Percentiles rank a stretch among this genome's conserved stretches.
These are phyloP conservation scores for Taphrorychus bicolor DNA, from an alignment of 2,888 invertebrate genomes.

Conservation along the genomic window DNA sequence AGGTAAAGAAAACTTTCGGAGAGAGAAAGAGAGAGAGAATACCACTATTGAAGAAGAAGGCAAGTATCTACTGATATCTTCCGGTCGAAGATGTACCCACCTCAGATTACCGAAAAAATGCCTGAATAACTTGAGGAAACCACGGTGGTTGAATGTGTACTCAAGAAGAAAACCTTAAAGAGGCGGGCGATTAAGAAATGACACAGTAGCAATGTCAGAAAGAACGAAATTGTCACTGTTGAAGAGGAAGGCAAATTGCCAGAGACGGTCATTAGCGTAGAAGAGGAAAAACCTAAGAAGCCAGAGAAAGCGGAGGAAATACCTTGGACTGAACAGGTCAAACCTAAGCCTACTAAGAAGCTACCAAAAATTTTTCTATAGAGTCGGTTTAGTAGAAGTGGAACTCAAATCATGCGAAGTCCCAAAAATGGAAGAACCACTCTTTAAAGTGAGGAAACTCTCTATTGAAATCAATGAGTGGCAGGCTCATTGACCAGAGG, in stretches of 20 bases:
- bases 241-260: conserved; percentile 55
- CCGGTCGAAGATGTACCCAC: no score
- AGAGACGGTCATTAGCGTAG: conserved; percentile 53
- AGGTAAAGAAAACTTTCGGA: no score
- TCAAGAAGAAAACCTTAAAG: conserved; percentile 56
- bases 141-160: conserved; percentile 45
- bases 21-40: no score
- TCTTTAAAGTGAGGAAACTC: conserved; percentile 53
- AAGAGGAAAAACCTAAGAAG: conserved; percentile 46
- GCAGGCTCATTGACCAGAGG: conserved; percentile 43
- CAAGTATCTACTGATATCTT: no score
- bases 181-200: conserved; percentile 57
- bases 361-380: conserved; percentile 45
- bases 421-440: conserved; percentile 56
- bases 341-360: conserved; percentile 56
- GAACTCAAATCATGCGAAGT: conserved; percentile 48
- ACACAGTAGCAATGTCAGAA: conserved; percentile 52
- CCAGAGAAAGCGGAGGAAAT: conserved; percentile 45
- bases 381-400: conserved; percentile 46
- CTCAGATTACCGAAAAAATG: conserved; percentile 45
- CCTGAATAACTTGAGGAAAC: conserved; percentile 47
- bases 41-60: conserved; percentile 54
- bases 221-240: conserved; percentile 49
- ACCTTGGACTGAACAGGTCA: conserved; percentile 40
- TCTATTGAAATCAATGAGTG: conserved; percentile 53